Evolutionary conservation across 1,140 invertebrate genomes (phyloP).

Genomic region (Lasioglossum baleicum): DNA sequence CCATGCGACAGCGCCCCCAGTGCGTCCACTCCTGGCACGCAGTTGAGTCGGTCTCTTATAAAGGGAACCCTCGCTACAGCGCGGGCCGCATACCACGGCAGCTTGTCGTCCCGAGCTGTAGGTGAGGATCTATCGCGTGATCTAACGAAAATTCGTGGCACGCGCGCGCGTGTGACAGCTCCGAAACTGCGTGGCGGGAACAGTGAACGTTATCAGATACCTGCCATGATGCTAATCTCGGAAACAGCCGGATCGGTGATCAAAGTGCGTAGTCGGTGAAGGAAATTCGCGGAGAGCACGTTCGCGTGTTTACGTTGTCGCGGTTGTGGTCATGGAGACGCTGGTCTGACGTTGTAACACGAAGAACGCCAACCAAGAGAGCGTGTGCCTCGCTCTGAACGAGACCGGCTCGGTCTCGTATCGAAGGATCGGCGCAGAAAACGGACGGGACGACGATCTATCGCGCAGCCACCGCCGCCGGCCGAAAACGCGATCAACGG

Average conservation of each 20-base stretch:
- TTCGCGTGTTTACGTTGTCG: conserved; percentile 26
- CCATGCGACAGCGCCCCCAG: background rate
- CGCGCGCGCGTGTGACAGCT: background rate
- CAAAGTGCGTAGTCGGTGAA: too few relatives aligned
- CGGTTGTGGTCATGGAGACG: conserved; percentile 28
- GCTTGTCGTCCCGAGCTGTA: conserved; percentile 41
- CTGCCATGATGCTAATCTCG: too few relatives aligned
- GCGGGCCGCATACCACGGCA: conserved; percentile 58
- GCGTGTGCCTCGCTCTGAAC: background rate
- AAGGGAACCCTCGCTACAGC: conserved; percentile 63
- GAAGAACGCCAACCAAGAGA: too few relatives aligned
- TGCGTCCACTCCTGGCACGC: conserved; percentile 24
- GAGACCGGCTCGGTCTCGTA: background rate
- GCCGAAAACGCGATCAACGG: conserved; percentile 5
- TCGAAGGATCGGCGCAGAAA: background rate
- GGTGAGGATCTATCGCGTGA: conserved; percentile 26
- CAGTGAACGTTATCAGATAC: too few relatives aligned
- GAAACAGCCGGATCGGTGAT: too few relatives aligned
- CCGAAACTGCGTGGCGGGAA: background rate
- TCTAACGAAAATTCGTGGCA: conserved; percentile 24
- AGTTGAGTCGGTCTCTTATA: conserved; percentile 56
- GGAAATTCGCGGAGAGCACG: background rate
- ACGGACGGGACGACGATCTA: background rate
- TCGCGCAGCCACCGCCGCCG: background rate
- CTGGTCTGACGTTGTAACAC: conserved; percentile 4